Conservation (phyloP, 2,888 invertebrate genomes). For the Cabera pusaria region DNA sequence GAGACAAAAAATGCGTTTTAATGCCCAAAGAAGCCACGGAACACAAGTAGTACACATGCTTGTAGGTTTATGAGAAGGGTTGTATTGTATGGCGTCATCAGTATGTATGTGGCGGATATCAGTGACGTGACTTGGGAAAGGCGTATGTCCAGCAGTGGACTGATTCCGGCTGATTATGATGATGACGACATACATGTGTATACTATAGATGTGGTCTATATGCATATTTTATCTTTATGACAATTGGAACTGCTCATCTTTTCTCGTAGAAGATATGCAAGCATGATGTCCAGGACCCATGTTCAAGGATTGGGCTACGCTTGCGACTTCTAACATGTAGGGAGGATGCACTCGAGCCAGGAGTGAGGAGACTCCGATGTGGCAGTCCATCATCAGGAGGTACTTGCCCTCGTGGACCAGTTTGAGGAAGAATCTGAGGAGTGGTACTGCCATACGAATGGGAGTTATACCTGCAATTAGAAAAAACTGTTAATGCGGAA, state of each 20-base stretch:
- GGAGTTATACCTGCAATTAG: constrained; percentile 48
- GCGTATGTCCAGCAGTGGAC: no score
- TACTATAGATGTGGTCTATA: no score
- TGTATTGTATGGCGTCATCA: no score
- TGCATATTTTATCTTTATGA: constrained; percentile 33
- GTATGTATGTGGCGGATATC: no score
- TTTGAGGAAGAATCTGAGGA: constrained; percentile 60
- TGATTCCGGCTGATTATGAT: no score
- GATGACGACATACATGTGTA: no score
- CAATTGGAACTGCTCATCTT: constrained; percentile 35
- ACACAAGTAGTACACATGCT: no score
- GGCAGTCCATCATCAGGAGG: constrained; percentile 60
- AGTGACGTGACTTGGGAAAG: no score
- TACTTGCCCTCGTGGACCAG: constrained; percentile 49
- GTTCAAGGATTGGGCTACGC: constrained; percentile 35
- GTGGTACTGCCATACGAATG: constrained; percentile 40
- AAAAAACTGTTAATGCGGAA: no score
- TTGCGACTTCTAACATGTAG: constrained; percentile 43
- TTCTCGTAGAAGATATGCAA: constrained; percentile 44
- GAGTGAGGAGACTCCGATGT: constrained; percentile 44
- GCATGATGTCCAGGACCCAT: constrained; percentile 50
- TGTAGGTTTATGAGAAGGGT: no score
- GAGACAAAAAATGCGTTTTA: no score
- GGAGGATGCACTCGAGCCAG: constrained; percentile 36
- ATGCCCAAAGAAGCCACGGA: no score